Base-by-base conservation (phyloP, 2,797 vertebrate species). In the Cuculus canorus region DNA sequence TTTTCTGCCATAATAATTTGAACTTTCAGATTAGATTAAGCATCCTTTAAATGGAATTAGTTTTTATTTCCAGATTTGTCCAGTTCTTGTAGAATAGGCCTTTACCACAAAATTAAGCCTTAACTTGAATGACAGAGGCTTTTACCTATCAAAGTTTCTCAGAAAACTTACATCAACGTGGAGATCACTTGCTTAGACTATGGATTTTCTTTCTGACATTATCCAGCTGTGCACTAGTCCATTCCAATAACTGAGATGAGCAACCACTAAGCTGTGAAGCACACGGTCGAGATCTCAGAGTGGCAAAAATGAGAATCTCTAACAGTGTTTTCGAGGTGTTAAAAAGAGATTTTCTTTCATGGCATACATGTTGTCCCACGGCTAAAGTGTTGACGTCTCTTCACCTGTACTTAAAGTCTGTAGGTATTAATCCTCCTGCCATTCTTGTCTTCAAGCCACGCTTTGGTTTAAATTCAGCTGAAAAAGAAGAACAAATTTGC, bases 231-330 rank as follows among this genome's bases (percentile, higher is more conserved):
- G 25, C 57, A 84, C 77, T 71, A 87, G 68, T 89, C 84, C 83
- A 65, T 84, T 94, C 80, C 86, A 91, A 37, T 88, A 95, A 92
- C 91, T 85, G 81, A 66, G 70, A 93, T 83, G 69, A 95, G 92
- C 5, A 22, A 92, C 76, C 41, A 56, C 35, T 63, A 86, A 85
- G 83, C 92, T 95, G 95, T 91, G 92, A 96, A 95, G 61, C 71
- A 95, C 79, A 78, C 86, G 89, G 80, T 78, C 1, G 2, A 86
- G 78, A 82, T 72, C 80, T 91, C 82, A 79, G 50, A 82, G 79
- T 95, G 77, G 80, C 66, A 96, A 96, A 96, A 93, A 94, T 94
- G 91, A 96, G 86, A 93, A 93, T 83, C 59, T 25, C 79, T 92
- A 83, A 69, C 68, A 89, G 80, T 88, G 73, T 91, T 94, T 92